Base-by-base conservation (phyloP, 2,113 vertebrate species). In the Pipra filicauda region DNA sequence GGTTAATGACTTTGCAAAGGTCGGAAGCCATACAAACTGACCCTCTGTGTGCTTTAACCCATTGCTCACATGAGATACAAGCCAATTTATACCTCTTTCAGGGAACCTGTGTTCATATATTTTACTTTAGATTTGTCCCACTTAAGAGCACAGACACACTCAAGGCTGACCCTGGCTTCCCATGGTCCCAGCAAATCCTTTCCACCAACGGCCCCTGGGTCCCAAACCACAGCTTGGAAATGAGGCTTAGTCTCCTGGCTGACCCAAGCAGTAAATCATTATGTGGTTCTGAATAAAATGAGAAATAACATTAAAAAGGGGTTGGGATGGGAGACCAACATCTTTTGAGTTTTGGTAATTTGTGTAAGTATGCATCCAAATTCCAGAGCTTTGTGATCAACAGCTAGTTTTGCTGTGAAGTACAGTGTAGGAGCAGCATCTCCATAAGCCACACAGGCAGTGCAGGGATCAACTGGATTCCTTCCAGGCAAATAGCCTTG, bases 261-360 rank as follows among this genome's bases (percentile, higher is more conserved):
- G 35, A 67, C 21, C 15, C 62, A 62, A 82, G 21, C 22, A 57
- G 39, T 3, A 59, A 86, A 49, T 54, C 9, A 55, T 75, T 71
- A 22, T 30, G 10, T 28, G 59, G 23, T 46, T 70, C 44, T 22
- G 71, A 85, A 93, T 57, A 46, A 66, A 91, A 93, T 91, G 28
- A 83, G 58, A 89, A 88, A 72, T 44, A 43, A 44, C 17, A 31
- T 41, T 65, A 30, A 27, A 66, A 70, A 65, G 18, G 3, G 5
- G 18, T 33, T 77, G 37, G 12, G 1, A 10, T 46, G 7, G 3
- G 8, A 1, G 6, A 41, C 3, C 33, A 26, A n/a, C 16, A 55
- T 12, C 51, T 82, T 43, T 55, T 33, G 74, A 58, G 31, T 37
- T 91, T 58, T 79, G 30, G 52, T 15, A 4, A 8, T 73, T n/a